Evolutionary conservation across 2,888 invertebrate genomes (phyloP), one percentile per base, ranked within the genome.

Genomic region (Ophion slaviceki): DNA sequence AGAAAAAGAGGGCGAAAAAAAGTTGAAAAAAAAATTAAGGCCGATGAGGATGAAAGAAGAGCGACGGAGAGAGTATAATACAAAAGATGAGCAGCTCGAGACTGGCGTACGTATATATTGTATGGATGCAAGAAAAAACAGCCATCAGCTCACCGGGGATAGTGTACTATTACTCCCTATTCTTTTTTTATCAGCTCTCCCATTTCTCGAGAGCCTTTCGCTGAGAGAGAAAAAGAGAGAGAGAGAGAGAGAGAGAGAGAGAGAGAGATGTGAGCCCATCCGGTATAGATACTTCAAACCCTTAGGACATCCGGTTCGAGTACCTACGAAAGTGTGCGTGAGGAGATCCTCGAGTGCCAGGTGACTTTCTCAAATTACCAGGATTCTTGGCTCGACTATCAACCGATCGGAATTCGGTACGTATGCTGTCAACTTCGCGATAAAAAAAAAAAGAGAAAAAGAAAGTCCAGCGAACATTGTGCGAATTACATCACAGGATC

Each of bases 341-440:
- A n/a, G 28, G 66, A 72, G 72, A 74, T 80, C 57, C 82, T 84
- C 85, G 85, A 84, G 86, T 84, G 78, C 84, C 87, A 88, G 86
- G 85, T 84, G 86, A 87, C 84, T 88, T 70, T 83, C 82, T 86
- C 81, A 79, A 75, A 80, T 86, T 87, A 86, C 86, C 59, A 80
- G 84, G 68, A 76, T 82, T 80, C 72, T 53, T 53, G 53, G 47
- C 28, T 70, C 64, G 66, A 70, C 66, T 75, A 81, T 78, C 71
- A 62, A 59, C 72, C 40, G 75, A 45, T 82, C 74, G n/a, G 7
- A n/a, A n/a, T 77, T 57, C 40, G 61, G n/a, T 45, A 11, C 8
- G 20, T 36, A 17, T 28, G 40, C 24, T 20, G 59, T 20, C 20
- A 40, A 45, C 74, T 80, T 64, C 17, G 2, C 57, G n/a, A 64